Evolutionary conservation across 2,113 vertebrate species (phyloP), one percentile per base, ranked within the genome.

Genomic region (Prionailurus viverrinus): DNA sequence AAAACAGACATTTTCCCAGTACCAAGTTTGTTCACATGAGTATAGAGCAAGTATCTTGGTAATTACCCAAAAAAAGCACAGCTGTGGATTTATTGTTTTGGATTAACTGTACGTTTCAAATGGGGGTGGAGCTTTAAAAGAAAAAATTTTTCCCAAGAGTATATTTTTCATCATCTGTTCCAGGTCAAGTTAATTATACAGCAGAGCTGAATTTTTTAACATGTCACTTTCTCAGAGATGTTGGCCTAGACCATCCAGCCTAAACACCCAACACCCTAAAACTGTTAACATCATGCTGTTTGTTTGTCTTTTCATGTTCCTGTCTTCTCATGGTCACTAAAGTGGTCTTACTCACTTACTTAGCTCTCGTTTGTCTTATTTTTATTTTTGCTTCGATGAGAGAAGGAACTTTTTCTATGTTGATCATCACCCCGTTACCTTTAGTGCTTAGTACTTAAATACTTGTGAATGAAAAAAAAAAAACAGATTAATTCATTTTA

Each of bases 1-100:
- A 87, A 91, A 97, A 48, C 83, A 89, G 1, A 96, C 84, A 18
- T 92, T 91, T 97, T 92, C 81, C 29, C 79, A 95, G 27, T 94
- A 36, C 90, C 41, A 36, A 73, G n/a, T 86, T 96, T 97, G 16
- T 92, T 88, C 97, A 92, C 93, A 96, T 96, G 91, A 76, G 90
- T 58, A 95, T 97, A 88, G 83, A 98, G 90, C 89, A 98, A 98
- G 80, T 92, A 96, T 95, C 73, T 97, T 96, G 76, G 89, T 97
- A 65, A 74, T 58, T 95, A 97, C 98, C 98, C 98, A 98, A 98
- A 96, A 94, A 97, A 95, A 99, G 96, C 97, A 98, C 98, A 98
- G 98, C 98, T 98, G 98, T 98, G 96, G 81, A 69, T 93, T 98
- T 98, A 95, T 95, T 97, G 96, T 91, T 96, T 79, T 96, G 94